Base-by-base conservation (phyloP, 2,797 vertebrate genomes). In the Sternotherus odoratus region DNA sequence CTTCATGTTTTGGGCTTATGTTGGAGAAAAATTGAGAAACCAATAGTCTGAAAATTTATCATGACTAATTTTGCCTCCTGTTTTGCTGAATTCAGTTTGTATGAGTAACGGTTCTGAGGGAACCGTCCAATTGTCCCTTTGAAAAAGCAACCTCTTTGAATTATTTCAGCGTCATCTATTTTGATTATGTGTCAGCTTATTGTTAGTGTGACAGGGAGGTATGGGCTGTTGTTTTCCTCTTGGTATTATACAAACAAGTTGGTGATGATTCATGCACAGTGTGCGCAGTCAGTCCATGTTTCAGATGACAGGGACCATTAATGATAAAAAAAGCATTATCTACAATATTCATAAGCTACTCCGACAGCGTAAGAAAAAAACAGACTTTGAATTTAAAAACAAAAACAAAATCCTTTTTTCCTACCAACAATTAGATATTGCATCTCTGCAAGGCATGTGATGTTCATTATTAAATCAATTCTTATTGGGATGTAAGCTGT, bases 111-210 rank as follows among this genome's bases (percentile, higher is more conserved):
- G 79, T 85, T 88, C 69, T 57, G 90, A 91, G 82, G 91, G 85
- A 72, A 85, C 30, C 86, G 96, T 95, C 80, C 78, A 86, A 83
- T 93, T 89, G 93, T 94, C 91, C 80, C 84, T 96, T 69, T 77
- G 89, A 93, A 95, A 96, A 96, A 91, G 10, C 83, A 93, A 82
- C 56, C 77, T 87, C 93, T 97, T 94, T 94, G 95, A 97, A 96
- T 96, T 92, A 95, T 92, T 95, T 91, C 86, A 82, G 93, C 88
- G 97, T 91, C 94, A 96, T 97, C 95, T 95, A 79, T 97, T 97
- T 96, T 97, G 96, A 98, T 97, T 91, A 93, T 97, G 94, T 98
- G 97, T 97, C 95, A 97, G 89, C 72, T 97, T 94, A 95, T 96
- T 97, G 96, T 96, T 94, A 86, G 89, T 94, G 91, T 53, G 79